Base-by-base conservation (phyloP, 2,113 vertebrate genomes). In the Colaptes auratus region DNA sequence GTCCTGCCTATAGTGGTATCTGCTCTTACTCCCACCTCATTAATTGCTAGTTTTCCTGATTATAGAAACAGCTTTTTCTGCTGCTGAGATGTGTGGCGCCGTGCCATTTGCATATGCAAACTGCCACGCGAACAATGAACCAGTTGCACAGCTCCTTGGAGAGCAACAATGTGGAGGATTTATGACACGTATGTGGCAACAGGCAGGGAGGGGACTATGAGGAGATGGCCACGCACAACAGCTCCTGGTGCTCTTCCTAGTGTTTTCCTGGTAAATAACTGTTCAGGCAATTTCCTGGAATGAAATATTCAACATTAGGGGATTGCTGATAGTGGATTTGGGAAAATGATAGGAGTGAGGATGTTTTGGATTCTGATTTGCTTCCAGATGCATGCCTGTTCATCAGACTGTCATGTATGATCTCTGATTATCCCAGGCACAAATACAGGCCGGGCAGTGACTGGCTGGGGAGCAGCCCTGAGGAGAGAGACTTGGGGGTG, bases 41-140 rank as follows among this genome's bases (percentile, higher is more conserved):
- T 96, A 96, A 95, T 92, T 94, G 95, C 91, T 90, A 92, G 92
- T 95, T 96, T 96, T 95, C 92, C 92, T 92, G 95, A 95, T 95
- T 97, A 93, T 75, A 86, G 94, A 73, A 95, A 88, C 95, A 94
- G 92, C 92, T 96, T 95, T 95, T 94, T 86, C 83, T 82, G 90
- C 83, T 82, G 86, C 80, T 82, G 82, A 84, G 90, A 92, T 95
- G 90, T 82, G 83, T 79, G 79, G 74, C 21, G 2, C 42, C 2
- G 4, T 88, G 66, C 89, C 85, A 95, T 89, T 94, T 80, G 89
- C 88, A 94, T 94, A 96, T 90, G 81, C 89, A 95, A 89, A 89
- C 92, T 91, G 84, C 91, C 87, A 89, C 14, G 61, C 10, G n/a
- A 87, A 94, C 93, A 96, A 96, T 95, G 93, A 95, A 91, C 71